phyloP scores from a whole-genome alignment of 2,113 vertebrate genomes.

The Glareola pratincola region DNA sequence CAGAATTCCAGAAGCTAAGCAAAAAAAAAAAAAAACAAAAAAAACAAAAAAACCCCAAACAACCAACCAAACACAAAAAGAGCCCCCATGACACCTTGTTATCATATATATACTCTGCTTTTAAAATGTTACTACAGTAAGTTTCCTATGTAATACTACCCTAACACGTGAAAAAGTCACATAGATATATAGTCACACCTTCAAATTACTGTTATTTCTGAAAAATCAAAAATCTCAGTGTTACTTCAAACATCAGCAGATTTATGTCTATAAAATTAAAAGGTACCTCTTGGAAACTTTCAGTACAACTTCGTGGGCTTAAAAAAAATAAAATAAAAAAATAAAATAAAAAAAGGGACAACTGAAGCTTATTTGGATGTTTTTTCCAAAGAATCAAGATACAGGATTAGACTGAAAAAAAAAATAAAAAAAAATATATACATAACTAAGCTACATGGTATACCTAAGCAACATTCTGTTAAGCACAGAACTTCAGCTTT shows the following conservation, averaged over 20 bases:
- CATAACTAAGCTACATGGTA: background rate
- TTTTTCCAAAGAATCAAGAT: constrained; percentile 22
- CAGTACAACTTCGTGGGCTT: background rate
- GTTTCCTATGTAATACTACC: background rate
- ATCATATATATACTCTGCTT: background rate
- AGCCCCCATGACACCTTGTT: background rate
- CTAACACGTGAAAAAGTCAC: background rate
- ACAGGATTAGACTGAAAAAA: constrained; percentile 10
- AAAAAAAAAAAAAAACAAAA: too few species aligned
- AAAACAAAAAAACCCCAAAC: background rate
- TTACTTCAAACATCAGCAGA: background rate
- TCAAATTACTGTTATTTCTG: background rate
- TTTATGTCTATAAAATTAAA: constrained; percentile 24
- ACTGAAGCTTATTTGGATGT: background rate
- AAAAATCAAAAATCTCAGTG: background rate
- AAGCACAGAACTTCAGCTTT: background rate
- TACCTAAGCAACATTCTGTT: background rate
- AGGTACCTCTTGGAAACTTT: background rate
- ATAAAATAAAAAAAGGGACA: background rate
- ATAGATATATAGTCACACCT: background rate
- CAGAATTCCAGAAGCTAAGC: background rate
- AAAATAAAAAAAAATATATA: background rate
- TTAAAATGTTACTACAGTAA: background rate
- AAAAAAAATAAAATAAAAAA: background rate
- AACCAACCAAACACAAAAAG: background rate